These are phyloP conservation scores for Neogobius melanostomus DNA, from an alignment of 2,113 vertebrate genomes.

Conservation along the genomic window DNA sequence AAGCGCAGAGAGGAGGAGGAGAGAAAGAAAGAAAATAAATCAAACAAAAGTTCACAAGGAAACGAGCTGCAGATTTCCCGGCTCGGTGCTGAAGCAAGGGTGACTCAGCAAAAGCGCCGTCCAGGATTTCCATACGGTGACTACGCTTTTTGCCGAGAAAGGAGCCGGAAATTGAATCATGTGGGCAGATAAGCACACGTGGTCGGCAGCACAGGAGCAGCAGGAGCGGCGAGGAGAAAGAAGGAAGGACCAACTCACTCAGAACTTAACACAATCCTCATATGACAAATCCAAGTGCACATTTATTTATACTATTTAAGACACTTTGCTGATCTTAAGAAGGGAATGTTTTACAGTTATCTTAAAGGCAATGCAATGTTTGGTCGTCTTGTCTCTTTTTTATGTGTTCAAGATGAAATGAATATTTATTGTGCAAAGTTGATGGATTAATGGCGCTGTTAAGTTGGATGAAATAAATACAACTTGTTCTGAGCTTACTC, in stretches of 20 bases:
- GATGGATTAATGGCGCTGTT: slow-evolving; percentile 45
- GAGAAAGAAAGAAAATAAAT: slow-evolving; percentile 15
- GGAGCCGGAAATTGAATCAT: slow-evolving; percentile 68
- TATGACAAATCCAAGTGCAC: slow-evolving; percentile 49
- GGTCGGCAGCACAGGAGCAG: slow-evolving; percentile 36
- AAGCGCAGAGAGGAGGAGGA: slow-evolving; percentile 3
- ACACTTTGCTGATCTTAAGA: slow-evolving; percentile 58
- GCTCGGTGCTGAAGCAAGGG: slow-evolving; percentile 59
- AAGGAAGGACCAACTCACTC: slow-evolving; percentile 29
- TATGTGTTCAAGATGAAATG: slow-evolving; percentile 66
- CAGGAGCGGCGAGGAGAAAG: slow-evolving; percentile 11
- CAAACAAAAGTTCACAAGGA: slow-evolving; percentile 18
- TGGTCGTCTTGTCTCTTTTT: slow-evolving; percentile 37
- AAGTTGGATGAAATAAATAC: slow-evolving; percentile 59
- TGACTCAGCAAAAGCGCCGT: slow-evolving; percentile 71
- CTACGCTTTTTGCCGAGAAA: slow-evolving; percentile 54
- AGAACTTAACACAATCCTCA: slow-evolving; percentile 27
- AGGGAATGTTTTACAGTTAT: slow-evolving; percentile 54
- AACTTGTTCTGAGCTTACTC: slow-evolving; percentile 2
- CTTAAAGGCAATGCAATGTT: slow-evolving; percentile 45
- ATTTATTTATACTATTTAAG: slow-evolving; percentile 61
- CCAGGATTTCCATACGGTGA: slow-evolving; percentile 62
- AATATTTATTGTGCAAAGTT: slow-evolving; percentile 74
- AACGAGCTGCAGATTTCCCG: slow-evolving; percentile 35
- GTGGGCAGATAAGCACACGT: slow-evolving; percentile 45